Evolutionary conservation across 2,888 invertebrate genomes (phyloP).

Genomic region (Lepidonotus clava): DNA sequence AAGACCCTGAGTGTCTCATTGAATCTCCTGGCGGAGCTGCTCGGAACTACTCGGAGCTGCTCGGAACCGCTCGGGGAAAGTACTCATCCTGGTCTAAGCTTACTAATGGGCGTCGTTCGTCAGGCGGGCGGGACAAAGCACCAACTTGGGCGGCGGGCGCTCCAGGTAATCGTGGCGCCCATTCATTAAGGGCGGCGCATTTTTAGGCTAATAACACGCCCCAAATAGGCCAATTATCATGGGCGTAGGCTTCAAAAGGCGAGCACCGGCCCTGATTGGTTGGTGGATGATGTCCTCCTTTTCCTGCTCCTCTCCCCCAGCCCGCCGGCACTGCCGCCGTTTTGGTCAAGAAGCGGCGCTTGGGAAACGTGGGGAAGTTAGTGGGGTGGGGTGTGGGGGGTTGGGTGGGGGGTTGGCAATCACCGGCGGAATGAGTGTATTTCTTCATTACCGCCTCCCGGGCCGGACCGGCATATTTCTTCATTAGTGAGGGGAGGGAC

Average conservation of each 20-base stretch:
- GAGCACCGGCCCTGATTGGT: not conserved
- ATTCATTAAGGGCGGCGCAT: constrained; percentile 37
- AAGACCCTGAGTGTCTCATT: too few relatives aligned
- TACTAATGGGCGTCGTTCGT: constrained; percentile 25
- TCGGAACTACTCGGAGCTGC: too few relatives aligned
- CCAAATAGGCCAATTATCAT: constrained; percentile 51
- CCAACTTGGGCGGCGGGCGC: not conserved
- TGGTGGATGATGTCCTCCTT: too few relatives aligned
- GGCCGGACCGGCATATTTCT: not conserved
- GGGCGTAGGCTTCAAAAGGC: not conserved
- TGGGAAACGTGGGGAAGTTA: not conserved
- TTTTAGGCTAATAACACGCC: constrained; percentile 41
- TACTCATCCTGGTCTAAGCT: not conserved
- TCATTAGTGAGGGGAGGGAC: not conserved
- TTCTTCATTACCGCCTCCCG: constrained; percentile 7
- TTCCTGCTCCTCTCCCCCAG: too few relatives aligned
- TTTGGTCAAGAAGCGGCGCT: not conserved
- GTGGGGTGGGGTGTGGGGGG: not conserved
- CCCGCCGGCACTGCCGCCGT: not conserved
- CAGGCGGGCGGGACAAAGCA: not conserved
- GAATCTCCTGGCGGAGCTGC: too few relatives aligned
- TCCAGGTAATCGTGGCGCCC: constrained; percentile 20
- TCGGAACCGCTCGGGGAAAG: too few relatives aligned
- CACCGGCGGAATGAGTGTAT: not conserved
- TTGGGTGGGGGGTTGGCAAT: not conserved